phyloP scores from a whole-genome alignment of 2,888 invertebrate species.

The Torymus texanus region DNA sequence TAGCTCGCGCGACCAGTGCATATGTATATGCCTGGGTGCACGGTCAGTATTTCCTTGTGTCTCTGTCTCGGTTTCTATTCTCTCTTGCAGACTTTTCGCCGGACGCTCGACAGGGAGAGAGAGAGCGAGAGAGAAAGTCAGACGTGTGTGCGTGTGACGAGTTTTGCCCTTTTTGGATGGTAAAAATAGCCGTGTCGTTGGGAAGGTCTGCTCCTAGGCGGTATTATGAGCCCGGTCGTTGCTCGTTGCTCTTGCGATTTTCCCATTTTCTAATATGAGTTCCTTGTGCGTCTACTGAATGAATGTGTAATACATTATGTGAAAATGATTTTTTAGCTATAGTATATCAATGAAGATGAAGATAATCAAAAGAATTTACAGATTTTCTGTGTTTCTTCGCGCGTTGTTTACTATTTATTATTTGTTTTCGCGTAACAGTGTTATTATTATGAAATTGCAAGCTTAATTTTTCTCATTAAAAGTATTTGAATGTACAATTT shows the following conservation, averaged over 20 bases:
- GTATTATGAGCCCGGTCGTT: constrained; percentile 35
- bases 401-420: background rate
- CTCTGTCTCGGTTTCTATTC: constrained; percentile 5
- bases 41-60: constrained; percentile 25
- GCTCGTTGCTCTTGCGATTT: constrained; percentile 24
- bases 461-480: background rate
- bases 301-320: constrained; percentile 17
- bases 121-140: background rate
- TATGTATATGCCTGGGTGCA: constrained; percentile 12
- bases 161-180: constrained; percentile 48
- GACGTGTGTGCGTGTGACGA: constrained; percentile 24
- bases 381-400: background rate
- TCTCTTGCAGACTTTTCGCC: constrained; percentile 12
- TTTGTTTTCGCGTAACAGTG: constrained; percentile 7
- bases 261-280: constrained; percentile 24
- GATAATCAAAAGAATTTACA: background rate
- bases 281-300: constrained; percentile 15
- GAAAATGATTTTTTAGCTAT: constrained; percentile 8
- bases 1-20: constrained; percentile 23
- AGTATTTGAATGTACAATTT: background rate
- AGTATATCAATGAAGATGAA: background rate
- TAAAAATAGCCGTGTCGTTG: constrained; percentile 52
- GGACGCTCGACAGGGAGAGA: constrained; percentile 15
- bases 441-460: no score
- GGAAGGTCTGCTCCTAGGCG: constrained; percentile 34